Conservation (phyloP, 2,113 vertebrate species). For the Pterocles orientalis region DNA sequence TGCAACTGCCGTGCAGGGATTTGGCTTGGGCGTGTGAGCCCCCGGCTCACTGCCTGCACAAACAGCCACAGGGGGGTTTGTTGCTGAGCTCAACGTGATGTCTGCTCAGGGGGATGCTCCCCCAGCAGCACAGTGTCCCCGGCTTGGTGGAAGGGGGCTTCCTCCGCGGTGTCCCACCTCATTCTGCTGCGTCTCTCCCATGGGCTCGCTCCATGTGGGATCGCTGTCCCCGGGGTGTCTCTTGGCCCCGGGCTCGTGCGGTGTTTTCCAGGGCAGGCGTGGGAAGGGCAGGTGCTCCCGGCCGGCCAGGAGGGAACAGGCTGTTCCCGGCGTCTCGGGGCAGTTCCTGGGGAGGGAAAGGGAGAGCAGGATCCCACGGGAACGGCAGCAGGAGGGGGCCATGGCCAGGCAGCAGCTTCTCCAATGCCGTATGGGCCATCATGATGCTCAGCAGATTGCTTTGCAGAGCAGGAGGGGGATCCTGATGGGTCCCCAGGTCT, state of each 20-base stretch:
- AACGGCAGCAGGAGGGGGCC: not conserved
- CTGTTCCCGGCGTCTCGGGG: slow-evolving; percentile 1
- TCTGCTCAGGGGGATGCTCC: not conserved
- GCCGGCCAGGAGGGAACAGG: slow-evolving; percentile 44
- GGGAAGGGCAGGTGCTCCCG: slow-evolving; percentile 55
- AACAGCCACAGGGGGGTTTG: not conserved
- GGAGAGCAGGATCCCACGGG: slow-evolving; percentile 56
- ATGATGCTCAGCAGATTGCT: accelerated
- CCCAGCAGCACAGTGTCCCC: not conserved
- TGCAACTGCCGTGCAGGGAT: not conserved
- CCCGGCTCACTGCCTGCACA: not conserved
- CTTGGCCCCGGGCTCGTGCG: not conserved
- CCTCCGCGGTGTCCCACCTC: not conserved
- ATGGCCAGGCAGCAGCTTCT: not conserved
- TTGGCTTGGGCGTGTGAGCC: not conserved
- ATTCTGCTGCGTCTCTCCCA: accelerated
- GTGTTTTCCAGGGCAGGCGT: slow-evolving; percentile 30
- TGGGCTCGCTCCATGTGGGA: not conserved
- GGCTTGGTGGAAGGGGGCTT: not conserved
- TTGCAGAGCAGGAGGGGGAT: not conserved
- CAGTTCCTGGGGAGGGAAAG: slow-evolving; percentile 63
- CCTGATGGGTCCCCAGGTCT: not conserved
- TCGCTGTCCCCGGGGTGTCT: not conserved
- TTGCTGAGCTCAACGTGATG: not conserved
- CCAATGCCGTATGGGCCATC: accelerated